phyloP scores from a whole-genome alignment of 1,140 invertebrate genomes.

The Bombus haemorrhoidalis region DNA sequence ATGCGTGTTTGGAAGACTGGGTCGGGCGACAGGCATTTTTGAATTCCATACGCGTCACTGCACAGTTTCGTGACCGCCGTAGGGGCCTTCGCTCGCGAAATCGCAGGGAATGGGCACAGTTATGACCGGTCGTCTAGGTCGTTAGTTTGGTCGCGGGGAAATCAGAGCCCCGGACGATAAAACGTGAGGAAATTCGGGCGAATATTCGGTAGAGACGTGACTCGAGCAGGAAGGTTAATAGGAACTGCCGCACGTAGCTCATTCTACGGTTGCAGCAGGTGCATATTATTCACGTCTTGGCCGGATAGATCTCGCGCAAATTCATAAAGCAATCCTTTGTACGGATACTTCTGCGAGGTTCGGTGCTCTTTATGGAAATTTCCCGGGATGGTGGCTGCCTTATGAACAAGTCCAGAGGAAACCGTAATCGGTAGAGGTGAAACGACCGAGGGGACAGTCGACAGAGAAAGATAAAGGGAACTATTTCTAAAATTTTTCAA shows the following conservation, averaged over 20 bases:
- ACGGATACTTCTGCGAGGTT: slow-evolving; percentile 74
- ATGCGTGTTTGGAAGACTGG: slow-evolving; percentile 18
- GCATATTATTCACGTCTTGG: slow-evolving; percentile 81
- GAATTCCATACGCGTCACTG: slow-evolving; percentile 45
- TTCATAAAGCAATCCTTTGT: slow-evolving; percentile 82
- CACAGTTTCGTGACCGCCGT: slow-evolving; percentile 40
- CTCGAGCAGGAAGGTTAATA: slow-evolving; percentile 57
- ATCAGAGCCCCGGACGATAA: slow-evolving; percentile 62
- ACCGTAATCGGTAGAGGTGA: not conserved
- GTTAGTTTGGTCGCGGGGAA: slow-evolving; percentile 48
- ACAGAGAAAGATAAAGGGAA: slow-evolving; percentile 18
- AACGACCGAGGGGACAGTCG: not conserved
- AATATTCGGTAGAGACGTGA: slow-evolving; percentile 66
- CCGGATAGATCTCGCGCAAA: slow-evolving; percentile 79
- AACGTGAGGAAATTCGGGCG: slow-evolving; percentile 66
- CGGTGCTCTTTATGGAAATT: slow-evolving; percentile 80
- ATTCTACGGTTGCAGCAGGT: slow-evolving; percentile 74
- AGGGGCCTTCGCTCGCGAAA: slow-evolving; percentile 33
- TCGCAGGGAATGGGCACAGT: slow-evolving; percentile 42
- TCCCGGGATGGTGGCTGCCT: slow-evolving; percentile 67
- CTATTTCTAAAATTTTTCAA: slow-evolving; percentile 31
- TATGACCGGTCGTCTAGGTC: slow-evolving; percentile 48
- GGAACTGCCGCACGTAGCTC: slow-evolving; percentile 68
- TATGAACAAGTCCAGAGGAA: slow-evolving; percentile 38
- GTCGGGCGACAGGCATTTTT: slow-evolving; percentile 24